These are phyloP conservation scores for Hylaeus volcanicus DNA, from an alignment of 1,140 invertebrate genomes.

Conservation along the genomic window DNA sequence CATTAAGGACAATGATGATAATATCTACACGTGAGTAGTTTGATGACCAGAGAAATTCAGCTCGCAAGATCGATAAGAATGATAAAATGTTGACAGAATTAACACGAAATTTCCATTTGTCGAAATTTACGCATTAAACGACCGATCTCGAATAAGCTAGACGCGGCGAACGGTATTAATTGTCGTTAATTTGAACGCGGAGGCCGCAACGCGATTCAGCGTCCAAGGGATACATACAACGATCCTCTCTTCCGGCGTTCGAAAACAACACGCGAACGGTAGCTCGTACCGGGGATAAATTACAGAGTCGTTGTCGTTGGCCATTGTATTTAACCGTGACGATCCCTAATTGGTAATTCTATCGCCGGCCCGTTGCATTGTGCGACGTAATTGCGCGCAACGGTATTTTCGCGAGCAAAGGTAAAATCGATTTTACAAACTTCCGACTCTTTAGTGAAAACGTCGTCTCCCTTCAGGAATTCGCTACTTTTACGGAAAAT, in stretches of 20 bases:
- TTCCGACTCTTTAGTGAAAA: too few relatives aligned
- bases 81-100: not conserved
- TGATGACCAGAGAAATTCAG: too few relatives aligned
- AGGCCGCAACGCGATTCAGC: slow-evolving; percentile 12
- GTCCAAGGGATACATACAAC: slow-evolving; percentile 2
- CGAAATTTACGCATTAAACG: not conserved
- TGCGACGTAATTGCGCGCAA: slow-evolving; percentile 28
- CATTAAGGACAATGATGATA: too few relatives aligned
- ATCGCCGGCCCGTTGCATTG: slow-evolving; percentile 21
- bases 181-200: slow-evolving; percentile 57
- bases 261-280: slow-evolving; percentile 31
- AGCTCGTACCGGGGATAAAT: slow-evolving; percentile 73
- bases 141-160: slow-evolving; percentile 18
- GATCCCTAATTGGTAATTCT: slow-evolving; percentile 73
- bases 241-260: slow-evolving; percentile 23
- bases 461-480: not conserved
- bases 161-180: slow-evolving; percentile 54
- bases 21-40: too few relatives aligned
- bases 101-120: not conserved
- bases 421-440: slow-evolving; percentile 27
- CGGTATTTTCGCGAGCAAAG: slow-evolving; percentile 26
- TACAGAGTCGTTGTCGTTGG: slow-evolving; percentile 76
- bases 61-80: not conserved
- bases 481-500: not conserved
- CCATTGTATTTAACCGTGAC: slow-evolving; percentile 75